These are phyloP conservation scores for Cyanistes caeruleus DNA, from an alignment of 2,113 vertebrate genomes.

Conservation along the genomic window DNA sequence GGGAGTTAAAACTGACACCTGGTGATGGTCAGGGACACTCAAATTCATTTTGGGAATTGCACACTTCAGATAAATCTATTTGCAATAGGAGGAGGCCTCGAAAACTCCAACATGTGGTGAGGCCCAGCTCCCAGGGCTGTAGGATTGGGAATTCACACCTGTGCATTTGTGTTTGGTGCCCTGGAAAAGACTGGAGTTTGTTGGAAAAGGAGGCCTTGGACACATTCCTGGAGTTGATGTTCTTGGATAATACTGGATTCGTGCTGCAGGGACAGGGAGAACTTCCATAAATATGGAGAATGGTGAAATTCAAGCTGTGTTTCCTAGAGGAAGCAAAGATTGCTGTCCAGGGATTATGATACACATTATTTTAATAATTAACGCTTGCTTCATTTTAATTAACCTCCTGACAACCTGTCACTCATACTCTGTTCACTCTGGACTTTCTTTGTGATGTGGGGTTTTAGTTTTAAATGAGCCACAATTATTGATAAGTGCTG, in stretches of 20 bases:
- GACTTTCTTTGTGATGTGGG: rapidly evolving
- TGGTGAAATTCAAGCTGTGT: not conserved
- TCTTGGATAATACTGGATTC: not conserved
- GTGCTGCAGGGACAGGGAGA: not conserved
- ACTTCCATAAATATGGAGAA: not conserved
- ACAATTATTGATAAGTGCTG: not conserved
- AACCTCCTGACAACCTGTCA: not conserved
- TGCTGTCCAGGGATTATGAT: not conserved
- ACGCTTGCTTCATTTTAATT: not conserved
- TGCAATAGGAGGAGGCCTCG: not conserved
- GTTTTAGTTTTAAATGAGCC: not conserved
- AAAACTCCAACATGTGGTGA: not conserved
- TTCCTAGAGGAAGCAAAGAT: not conserved
- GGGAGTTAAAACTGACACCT: not conserved
- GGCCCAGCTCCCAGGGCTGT: not conserved
- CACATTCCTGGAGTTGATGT: no score
- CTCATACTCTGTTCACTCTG: not conserved
- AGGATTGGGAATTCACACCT: not conserved
- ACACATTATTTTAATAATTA: rapidly evolving
- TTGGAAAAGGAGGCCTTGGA: not conserved
- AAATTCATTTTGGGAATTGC: not conserved
- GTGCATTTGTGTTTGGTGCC: not conserved
- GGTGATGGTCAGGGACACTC: not conserved
- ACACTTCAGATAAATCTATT: not conserved
- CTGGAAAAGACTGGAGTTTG: not conserved